phyloP scores from a whole-genome alignment of 1,140 invertebrate genomes.

The Colletes latitarsis region DNA sequence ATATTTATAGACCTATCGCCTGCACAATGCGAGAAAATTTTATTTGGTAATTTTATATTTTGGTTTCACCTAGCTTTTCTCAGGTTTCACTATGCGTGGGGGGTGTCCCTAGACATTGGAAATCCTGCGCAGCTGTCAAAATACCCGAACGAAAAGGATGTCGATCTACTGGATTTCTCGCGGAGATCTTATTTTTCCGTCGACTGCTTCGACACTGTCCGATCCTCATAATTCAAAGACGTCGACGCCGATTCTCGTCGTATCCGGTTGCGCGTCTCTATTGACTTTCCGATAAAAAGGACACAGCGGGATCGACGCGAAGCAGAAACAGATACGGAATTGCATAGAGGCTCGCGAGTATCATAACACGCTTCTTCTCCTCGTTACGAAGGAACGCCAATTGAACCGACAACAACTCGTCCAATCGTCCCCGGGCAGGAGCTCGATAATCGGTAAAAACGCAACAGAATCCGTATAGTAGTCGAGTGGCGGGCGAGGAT shows the following conservation, averaged over 20 bases:
- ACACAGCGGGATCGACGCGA: background rate
- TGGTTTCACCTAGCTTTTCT: too few relatives aligned
- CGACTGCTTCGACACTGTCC: background rate
- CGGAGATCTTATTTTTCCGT: too few relatives aligned
- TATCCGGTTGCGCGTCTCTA: background rate
- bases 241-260: background rate
- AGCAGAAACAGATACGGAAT: conserved; percentile 24
- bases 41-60: too few relatives aligned
- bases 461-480: conserved; percentile 8
- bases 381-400: conserved; percentile 41
- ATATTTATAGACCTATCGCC: too few relatives aligned
- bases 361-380: conserved; percentile 38
- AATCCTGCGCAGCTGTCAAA: too few relatives aligned
- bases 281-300: conserved; percentile 33
- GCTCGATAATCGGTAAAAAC: conserved; percentile 38
- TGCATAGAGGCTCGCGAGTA: conserved; percentile 39
- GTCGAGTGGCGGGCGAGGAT: too few relatives aligned
- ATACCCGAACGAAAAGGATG: too few relatives aligned
- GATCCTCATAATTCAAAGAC: conserved; percentile 14
- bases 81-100: too few relatives aligned
- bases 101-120: too few relatives aligned
- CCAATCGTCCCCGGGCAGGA: conserved; percentile 12
- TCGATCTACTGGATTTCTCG: too few relatives aligned
- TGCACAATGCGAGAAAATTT: too few relatives aligned
- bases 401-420: conserved; percentile 42